Evolutionary conservation across 1,140 invertebrate species (phyloP).

Genomic region (Rhopalosiphum maidis): DNA sequence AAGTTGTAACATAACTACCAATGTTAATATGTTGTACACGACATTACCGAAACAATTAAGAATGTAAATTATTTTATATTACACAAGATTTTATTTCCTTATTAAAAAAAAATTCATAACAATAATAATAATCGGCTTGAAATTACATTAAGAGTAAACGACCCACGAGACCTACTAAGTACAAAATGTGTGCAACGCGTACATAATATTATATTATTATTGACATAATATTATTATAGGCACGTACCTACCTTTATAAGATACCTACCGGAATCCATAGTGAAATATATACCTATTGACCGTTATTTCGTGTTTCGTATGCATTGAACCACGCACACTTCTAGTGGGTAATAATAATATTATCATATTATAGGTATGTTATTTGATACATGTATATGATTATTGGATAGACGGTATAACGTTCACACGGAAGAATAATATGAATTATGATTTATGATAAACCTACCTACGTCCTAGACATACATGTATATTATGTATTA

Average conservation of each 20-base stretch:
- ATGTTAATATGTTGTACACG: not conserved
- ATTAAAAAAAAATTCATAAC: not conserved
- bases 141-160: not conserved
- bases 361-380: not conserved
- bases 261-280: not conserved
- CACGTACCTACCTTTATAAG: not conserved
- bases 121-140: not conserved
- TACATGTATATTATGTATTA: not conserved
- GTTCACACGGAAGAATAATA: constrained; percentile 1
- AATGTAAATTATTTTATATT: not conserved
- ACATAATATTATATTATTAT: constrained; percentile 1
- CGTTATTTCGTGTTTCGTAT: constrained; percentile 14
- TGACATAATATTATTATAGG: not conserved
- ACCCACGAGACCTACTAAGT: not conserved
- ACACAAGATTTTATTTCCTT: not conserved
- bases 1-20: not conserved
- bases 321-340: not conserved
- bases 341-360: not conserved
- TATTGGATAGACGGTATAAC: not conserved
- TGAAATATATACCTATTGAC: not conserved
- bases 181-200: not conserved
- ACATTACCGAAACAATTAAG: not conserved
- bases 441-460: not conserved
- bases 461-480: not conserved
- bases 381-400: not conserved